Percentiles rank a stretch among this genome's conserved stretches.
These are phyloP conservation scores for Heliopora coerulea DNA, from an alignment of 92 coral and sea anemone genomes.

Conservation along the genomic window DNA sequence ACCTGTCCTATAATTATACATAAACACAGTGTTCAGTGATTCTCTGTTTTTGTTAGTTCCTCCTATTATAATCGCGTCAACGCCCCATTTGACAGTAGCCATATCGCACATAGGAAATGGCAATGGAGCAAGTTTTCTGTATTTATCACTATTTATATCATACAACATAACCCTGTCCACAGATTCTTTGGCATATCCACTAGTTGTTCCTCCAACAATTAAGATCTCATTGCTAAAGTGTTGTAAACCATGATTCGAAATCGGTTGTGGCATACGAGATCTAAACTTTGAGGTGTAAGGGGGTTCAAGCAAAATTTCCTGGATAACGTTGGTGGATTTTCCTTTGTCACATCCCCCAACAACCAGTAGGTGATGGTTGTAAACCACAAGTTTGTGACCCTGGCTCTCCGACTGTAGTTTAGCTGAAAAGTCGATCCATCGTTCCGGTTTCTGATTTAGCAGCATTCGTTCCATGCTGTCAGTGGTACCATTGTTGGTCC, in stretches of 20 bases:
- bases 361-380: background rate
- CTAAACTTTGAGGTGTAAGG: background rate
- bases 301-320: background rate
- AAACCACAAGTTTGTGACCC: background rate
- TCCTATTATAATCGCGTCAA: constrained; percentile 16
- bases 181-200: background rate
- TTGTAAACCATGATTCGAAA: background rate
- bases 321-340: background rate
- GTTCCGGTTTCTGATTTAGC: background rate
- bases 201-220: constrained; percentile 17
- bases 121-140: background rate
- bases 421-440: background rate
- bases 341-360: background rate
- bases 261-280: constrained; percentile 13
- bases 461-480: background rate
- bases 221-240: background rate
- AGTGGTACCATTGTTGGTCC: background rate
- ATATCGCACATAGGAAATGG: constrained; percentile 28
- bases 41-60: constrained; percentile 14
- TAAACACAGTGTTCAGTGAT: constrained; percentile 1
- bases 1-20: constrained; percentile 27
- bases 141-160: background rate
- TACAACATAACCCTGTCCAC: background rate
- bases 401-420: background rate
- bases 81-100: constrained; percentile 29